Base-by-base conservation (phyloP, 1,140 invertebrate genomes). In the Cydia strobilella region DNA sequence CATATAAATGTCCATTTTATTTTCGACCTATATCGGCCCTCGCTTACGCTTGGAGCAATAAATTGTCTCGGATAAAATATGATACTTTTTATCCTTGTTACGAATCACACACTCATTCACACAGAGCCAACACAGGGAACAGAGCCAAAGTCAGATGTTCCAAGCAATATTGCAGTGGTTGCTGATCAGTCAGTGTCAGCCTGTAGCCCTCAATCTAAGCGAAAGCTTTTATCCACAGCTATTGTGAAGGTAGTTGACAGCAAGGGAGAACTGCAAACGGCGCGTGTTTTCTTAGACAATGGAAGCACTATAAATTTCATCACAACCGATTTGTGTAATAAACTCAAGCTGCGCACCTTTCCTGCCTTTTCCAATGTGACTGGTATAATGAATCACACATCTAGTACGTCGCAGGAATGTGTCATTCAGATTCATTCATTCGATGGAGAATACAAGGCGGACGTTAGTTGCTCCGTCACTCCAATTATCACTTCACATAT, bases 391-490 rank as follows among this genome's bases (percentile, higher is more conserved):
- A 54, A 74, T 23, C 25, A 25, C 4, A 15, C 25, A 12, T 63
- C 59, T 31, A 10, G 27, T 51, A 35, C 15, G 5, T 35, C 15
- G 9, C 31, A 63, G 23, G 31, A 12, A 31, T 63, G 62, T 20
- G 6, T 5, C 3, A 27, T 65, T 15, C 35, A 31, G 15, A 18
- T 65, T 20, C n/a, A 20, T 13, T 74, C 73, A 62, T n/a, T 62
- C 9, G 31, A 65, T 45, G 31, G 51, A 3, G 39, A 20, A 0
- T 51, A 18, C 31, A 39, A 9, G 20, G 10, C 23, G 18, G 15
- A 74, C n/a, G 10, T 74, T 23, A n/a, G 35, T 39, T 74, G 73
- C 65, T 63, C 27, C 25, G 73, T 65, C n/a, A n/a, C 62, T 10
- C 13, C 23, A 6, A 4, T 13, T 10, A 74, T 74, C n/a, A 63